A percentile compares a stretch with the other conserved stretches of the same genome.
phyloP scores from a whole-genome alignment of 2,797 vertebrate genomes.

The Pipistrellus pipistrellus region DNA sequence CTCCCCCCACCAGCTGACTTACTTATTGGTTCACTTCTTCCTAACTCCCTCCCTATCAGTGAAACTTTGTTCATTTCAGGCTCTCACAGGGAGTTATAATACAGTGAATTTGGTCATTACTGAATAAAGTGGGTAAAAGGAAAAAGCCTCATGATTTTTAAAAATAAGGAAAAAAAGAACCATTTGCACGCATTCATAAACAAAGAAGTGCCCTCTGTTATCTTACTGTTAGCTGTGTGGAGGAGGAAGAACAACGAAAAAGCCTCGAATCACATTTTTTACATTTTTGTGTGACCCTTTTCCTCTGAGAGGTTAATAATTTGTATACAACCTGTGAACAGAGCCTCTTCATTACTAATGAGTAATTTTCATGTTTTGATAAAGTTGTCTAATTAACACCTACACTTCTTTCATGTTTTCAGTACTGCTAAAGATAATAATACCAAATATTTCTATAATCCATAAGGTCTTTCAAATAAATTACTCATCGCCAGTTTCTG shows the following conservation, averaged over 20 bases:
- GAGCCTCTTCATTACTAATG: not conserved
- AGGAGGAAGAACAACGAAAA: not conserved
- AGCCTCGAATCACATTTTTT: not conserved
- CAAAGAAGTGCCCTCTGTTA: not conserved
- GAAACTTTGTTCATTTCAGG: not conserved
- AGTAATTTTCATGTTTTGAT: not conserved
- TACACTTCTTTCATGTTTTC: not conserved
- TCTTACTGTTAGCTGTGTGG: not conserved
- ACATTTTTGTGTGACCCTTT: not conserved
- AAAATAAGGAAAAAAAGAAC: not conserved
- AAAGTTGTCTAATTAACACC: not conserved
- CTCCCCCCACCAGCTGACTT: not conserved
- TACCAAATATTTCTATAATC: not conserved
- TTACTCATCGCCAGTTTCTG: not conserved
- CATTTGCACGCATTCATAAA: slow-evolving; percentile 2
- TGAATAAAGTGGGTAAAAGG: not conserved
- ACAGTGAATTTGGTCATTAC: not conserved
- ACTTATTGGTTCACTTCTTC: slow-evolving; percentile 19
- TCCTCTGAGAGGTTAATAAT: not conserved
- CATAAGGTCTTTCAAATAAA: not conserved
- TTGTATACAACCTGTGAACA: not conserved
- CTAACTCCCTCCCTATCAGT: not conserved
- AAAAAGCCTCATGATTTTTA: slow-evolving; percentile 1
- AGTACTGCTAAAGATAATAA: not conserved
- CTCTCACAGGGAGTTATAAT: not conserved